phyloP scores from a whole-genome alignment of 1,140 invertebrate species.

The Calycopis cecrops region DNA sequence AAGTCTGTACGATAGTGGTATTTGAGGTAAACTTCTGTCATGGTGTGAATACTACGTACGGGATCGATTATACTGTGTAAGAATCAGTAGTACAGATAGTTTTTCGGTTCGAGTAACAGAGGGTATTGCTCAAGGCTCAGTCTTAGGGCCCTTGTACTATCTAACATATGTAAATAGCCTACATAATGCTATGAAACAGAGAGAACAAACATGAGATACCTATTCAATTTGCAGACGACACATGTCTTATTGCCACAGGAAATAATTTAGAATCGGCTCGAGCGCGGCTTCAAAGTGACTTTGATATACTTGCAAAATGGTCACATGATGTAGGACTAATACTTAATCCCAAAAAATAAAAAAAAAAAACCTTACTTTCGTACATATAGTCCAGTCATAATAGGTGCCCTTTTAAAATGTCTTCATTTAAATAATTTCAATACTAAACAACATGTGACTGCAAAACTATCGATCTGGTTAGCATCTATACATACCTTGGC shows the following conservation, averaged over 20 bases:
- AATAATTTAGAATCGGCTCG: too few relatives aligned
- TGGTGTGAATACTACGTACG: slow-evolving; percentile 13
- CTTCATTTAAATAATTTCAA: slow-evolving; percentile 6
- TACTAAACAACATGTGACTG: slow-evolving; percentile 2
- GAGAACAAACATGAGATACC: slow-evolving; percentile 22
- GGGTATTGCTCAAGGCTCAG: slow-evolving; percentile 27
- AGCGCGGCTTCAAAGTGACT: slow-evolving; percentile 19
- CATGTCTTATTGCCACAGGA: too few relatives aligned
- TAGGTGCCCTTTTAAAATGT: slow-evolving; percentile 17
- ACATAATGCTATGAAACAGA: slow-evolving; percentile 14
- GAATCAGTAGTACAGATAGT: neutral
- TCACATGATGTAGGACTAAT: slow-evolving; percentile 28
- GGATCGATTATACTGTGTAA: slow-evolving; percentile 6
- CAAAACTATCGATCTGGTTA: slow-evolving; percentile 14
- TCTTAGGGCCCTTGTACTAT: slow-evolving; percentile 25
- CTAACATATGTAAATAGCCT: slow-evolving; percentile 23
- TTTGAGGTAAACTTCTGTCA: neutral
- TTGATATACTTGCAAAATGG: slow-evolving; percentile 21
- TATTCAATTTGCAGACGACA: too few relatives aligned
- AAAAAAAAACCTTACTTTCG: slow-evolving; percentile 17
- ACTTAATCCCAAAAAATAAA: slow-evolving; percentile 24
- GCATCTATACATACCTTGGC: slow-evolving; percentile 22
- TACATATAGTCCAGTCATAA: slow-evolving; percentile 1
- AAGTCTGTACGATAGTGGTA: slow-evolving; percentile 9
- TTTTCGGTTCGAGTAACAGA: neutral